These are phyloP conservation scores for Triops cancriformis DNA, from an alignment of 1,140 invertebrate species.

Conservation along the genomic window DNA sequence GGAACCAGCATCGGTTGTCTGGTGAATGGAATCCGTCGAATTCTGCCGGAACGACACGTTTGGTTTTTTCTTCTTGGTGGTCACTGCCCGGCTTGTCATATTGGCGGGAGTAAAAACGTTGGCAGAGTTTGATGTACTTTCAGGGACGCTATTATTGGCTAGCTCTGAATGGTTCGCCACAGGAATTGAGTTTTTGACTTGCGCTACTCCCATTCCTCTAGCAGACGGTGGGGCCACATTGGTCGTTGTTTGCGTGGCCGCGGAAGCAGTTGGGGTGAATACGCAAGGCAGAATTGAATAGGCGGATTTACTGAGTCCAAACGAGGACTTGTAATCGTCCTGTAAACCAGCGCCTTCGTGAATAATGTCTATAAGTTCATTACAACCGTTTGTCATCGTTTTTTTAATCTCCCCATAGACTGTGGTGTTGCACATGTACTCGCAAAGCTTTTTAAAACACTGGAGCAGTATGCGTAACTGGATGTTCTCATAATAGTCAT, in stretches of 20 bases:
- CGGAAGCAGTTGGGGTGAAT: constrained; percentile 45
- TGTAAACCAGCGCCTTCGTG: constrained; percentile 67
- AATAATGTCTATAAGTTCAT: constrained; percentile 58
- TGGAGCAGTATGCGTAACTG: constrained; percentile 68
- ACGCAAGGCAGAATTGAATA: constrained; percentile 64
- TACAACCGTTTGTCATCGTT: constrained; percentile 41
- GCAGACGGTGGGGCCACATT: background rate
- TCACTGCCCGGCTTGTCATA: background rate
- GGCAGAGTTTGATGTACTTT: background rate
- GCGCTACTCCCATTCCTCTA: background rate
- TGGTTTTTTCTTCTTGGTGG: background rate
- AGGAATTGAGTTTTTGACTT: constrained; percentile 12
- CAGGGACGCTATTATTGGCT: background rate
- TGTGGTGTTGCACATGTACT: constrained; percentile 62
- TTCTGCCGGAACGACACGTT: background rate
- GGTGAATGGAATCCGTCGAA: background rate
- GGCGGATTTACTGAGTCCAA: constrained; percentile 56
- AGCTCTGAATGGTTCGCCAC: background rate
- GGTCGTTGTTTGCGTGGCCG: constrained; percentile 11
- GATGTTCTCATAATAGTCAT: constrained; percentile 72
- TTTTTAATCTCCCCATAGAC: constrained; percentile 53
- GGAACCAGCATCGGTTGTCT: background rate
- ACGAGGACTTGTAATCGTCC: constrained; percentile 62
- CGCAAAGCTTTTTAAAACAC: constrained; percentile 80
- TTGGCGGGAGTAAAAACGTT: background rate